These are phyloP conservation scores for Lepisosteus osseus DNA, from an alignment of 2,113 vertebrate genomes.

Conservation along the genomic window DNA sequence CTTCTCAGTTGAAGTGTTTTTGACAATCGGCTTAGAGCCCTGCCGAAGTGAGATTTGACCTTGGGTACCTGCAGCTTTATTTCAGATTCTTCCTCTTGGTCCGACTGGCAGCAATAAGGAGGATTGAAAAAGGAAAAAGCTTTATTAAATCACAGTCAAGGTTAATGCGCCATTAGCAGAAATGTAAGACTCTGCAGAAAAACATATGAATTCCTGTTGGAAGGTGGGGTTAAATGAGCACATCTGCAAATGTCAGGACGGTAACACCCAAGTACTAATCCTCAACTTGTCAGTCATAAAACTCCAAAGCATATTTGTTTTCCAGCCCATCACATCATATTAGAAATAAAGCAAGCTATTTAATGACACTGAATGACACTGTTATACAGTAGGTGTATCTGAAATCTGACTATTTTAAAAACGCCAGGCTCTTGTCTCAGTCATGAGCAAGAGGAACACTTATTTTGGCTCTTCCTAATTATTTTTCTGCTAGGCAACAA, in stretches of 20 bases:
- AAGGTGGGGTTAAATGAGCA: neutral
- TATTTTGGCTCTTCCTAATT: neutral
- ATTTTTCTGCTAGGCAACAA: neutral
- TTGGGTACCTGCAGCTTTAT: slow-evolving; percentile 67
- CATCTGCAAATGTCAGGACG: neutral
- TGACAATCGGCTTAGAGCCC: too few species aligned
- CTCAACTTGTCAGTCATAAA: too few species aligned
- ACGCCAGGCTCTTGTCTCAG: neutral
- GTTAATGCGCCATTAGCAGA: neutral
- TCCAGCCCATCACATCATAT: neutral
- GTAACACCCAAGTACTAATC: too few species aligned
- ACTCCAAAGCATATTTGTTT: neutral
- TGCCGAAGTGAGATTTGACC: neutral
- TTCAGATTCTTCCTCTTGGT: slow-evolving; percentile 85
- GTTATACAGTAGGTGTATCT: too few species aligned
- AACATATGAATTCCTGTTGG: neutral
- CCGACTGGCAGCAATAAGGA: slow-evolving; percentile 81
- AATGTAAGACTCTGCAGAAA: neutral
- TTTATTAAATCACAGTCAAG: neutral
- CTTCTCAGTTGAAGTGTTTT: too few species aligned
- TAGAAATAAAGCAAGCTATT: neutral
- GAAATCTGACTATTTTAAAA: neutral
- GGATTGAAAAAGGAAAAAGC: slow-evolving; percentile 41
- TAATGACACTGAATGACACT: too few species aligned
- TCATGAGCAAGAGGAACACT: neutral